Percentiles rank a stretch among this genome's conserved stretches.
Conservation (phyloP, 2,113 vertebrate species). For the Sapayoa aenigma region DNA sequence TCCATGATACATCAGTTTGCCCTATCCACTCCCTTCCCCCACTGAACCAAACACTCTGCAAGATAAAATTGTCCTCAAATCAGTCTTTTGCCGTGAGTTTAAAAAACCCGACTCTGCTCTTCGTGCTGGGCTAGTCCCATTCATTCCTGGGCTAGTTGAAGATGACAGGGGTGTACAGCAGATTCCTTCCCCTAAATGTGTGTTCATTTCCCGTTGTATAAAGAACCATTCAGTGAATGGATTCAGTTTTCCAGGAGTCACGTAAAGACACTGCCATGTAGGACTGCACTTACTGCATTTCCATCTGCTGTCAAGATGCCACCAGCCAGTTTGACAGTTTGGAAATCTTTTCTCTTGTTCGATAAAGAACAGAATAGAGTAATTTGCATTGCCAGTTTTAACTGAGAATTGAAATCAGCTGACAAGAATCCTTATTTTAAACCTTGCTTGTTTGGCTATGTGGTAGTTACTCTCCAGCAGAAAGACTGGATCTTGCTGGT, state of each 20-base stretch:
- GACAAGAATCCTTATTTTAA: background rate
- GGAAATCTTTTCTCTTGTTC: conserved; percentile 8
- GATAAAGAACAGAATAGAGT: background rate
- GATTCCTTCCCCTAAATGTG: background rate
- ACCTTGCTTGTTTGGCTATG: background rate
- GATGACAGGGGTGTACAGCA: background rate
- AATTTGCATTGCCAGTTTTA: conserved; percentile 12
- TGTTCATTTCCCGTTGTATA: background rate
- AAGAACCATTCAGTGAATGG: background rate
- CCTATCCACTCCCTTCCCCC: background rate
- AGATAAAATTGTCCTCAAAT: background rate
- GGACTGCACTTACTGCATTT: background rate
- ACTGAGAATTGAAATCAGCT: background rate
- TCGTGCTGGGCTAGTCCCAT: background rate
- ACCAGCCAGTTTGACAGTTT: conserved; percentile 12
- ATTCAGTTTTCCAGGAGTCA: background rate
- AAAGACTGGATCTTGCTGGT: conserved; percentile 6
- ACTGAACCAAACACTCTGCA: background rate
- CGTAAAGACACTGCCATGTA: background rate
- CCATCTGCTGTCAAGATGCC: conserved; percentile 10
- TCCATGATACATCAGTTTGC: background rate
- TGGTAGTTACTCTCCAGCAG: background rate
- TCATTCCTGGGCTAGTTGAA: background rate
- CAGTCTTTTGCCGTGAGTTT: background rate
- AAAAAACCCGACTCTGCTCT: background rate